Conservation (phyloP, 2,113 vertebrate species). For the Crocuta crocuta region DNA sequence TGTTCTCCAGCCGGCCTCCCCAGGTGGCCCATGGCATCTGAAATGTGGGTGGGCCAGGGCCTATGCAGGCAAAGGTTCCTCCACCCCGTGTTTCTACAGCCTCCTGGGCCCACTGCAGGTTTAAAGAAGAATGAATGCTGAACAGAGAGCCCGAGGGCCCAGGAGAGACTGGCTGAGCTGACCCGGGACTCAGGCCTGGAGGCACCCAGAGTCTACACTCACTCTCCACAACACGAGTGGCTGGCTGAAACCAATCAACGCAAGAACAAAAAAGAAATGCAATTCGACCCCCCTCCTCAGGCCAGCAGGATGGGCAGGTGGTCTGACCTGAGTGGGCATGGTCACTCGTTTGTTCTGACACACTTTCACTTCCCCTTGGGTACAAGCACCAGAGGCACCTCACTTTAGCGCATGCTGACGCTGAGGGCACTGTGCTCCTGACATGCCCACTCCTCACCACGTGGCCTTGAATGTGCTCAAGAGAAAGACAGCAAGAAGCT, state of each 20-base stretch:
- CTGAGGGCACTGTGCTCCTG: neutral
- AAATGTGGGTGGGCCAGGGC: neutral
- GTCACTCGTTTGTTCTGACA: neutral
- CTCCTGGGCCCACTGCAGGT: too few relatives aligned
- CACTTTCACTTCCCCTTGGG: accelerated
- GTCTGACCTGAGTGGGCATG: accelerated
- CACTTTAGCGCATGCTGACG: too few relatives aligned
- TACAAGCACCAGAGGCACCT: accelerated
- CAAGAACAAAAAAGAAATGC: neutral
- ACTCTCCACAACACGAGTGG: neutral
- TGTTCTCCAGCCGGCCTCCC: accelerated
- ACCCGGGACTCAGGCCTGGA: neutral
- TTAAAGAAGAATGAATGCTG: accelerated
- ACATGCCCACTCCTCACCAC: neutral
- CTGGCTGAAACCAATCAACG: neutral
- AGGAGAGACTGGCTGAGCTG: neutral
- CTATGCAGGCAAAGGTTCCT: neutral
- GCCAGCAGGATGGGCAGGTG: neutral
- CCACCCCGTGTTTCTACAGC: too few relatives aligned
- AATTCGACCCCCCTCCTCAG: accelerated
- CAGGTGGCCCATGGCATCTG: too few relatives aligned
- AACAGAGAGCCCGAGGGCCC: neutral
- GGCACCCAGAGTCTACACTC: accelerated
- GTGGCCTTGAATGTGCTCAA: accelerated
- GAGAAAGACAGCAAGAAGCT: neutral